Evolutionary conservation across 2,888 invertebrate genomes (phyloP), one percentile per base, ranked within the genome.

Genomic region (Agonum fuliginosum): DNA sequence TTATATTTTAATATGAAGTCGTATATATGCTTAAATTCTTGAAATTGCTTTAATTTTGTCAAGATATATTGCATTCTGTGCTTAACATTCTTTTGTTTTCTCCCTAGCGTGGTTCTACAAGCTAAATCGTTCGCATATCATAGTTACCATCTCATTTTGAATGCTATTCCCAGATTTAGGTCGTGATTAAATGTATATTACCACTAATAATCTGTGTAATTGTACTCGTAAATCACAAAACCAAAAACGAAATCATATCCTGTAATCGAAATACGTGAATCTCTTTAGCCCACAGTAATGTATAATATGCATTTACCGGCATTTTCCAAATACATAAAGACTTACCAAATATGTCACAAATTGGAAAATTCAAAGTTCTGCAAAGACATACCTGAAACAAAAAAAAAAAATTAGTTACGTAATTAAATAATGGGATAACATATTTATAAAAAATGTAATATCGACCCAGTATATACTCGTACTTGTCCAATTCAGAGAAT

Each of bases 1-100:
- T 54, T 54, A 54, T 54, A 54, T 22, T 54, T 54, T 54, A 54
- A 54, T 54, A 54, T 12, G 54, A 54, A 54, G 54, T 24, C 54
- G 54, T 54, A 24, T 54, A 54, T 54, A 54, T 54, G 12, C 22
- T 24, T 22, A 20, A 48, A 48, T 48, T 48, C 48, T 22, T n/a
- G 10, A 54, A n/a, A 22, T 54, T 54, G 54, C 54, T 54, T 54
- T 54, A 2, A 54, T 20, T 54, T 54, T 54, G 54, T 54, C 20
- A 54, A 54, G n/a, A n/a, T 54, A 48, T 46, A n/a, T 14, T 10
- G 54, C 22, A 54, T 27, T 54, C 3, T 27, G n/a, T 54, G 12
- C 3, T 54, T 54, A 48, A 48, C 19, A 48, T 20, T 54, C n/a
- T 54, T 54, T 54, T 24, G 54, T 54, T 48, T 2, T 20, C n/a